phyloP scores from a whole-genome alignment of 1,140 invertebrate genomes.

The Ctenoplectra terminalis region DNA sequence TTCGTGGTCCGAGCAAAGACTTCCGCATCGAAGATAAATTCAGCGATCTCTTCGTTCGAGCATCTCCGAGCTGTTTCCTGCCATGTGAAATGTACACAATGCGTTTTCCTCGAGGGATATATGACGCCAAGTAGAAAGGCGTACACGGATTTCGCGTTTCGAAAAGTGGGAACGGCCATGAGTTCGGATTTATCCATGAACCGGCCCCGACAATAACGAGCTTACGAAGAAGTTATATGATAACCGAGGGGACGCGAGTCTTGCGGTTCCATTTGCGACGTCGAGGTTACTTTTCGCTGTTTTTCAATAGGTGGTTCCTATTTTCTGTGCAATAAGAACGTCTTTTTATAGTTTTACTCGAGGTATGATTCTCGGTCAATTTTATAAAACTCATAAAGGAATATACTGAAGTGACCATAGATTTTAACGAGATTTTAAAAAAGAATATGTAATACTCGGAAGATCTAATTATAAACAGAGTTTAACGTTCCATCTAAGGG shows the following conservation, averaged over 20 bases:
- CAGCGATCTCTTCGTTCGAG: slow-evolving; percentile 1
- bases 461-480: too few relatives aligned
- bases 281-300: background rate
- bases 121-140: slow-evolving; percentile 8
- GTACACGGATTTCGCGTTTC: slow-evolving; percentile 61
- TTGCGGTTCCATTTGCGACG: background rate
- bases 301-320: background rate
- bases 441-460: too few relatives aligned
- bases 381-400: too few relatives aligned
- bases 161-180: slow-evolving; percentile 44
- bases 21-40: slow-evolving; percentile 41
- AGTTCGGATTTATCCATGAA: slow-evolving; percentile 50
- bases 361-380: too few relatives aligned
- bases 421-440: too few relatives aligned
- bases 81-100: slow-evolving; percentile 26
- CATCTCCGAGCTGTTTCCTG: background rate
- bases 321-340: background rate
- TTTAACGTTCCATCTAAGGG: too few relatives aligned
- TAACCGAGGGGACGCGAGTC: background rate
- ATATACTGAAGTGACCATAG: too few relatives aligned
- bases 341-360: too few relatives aligned
- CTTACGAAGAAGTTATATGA: slow-evolving; percentile 21
- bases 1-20: background rate
- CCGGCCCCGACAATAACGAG: slow-evolving; percentile 44
- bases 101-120: slow-evolving; percentile 35